A percentile compares a stretch with the other conserved stretches of the same genome.
phyloP scores from a whole-genome alignment of 2,888 invertebrate species.

The Philereme vetulata region DNA sequence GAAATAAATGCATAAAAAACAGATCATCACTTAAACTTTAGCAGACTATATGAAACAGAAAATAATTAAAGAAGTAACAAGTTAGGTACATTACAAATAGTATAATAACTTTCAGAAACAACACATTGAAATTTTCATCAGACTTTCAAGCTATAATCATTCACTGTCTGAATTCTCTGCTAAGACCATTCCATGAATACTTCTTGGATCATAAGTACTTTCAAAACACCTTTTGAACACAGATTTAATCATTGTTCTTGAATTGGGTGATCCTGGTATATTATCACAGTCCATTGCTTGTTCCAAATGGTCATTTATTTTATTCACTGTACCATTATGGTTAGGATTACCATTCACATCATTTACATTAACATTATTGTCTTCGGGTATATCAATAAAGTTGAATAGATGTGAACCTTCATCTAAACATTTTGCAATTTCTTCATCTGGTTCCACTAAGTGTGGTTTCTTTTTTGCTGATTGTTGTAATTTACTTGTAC shows the following conservation, averaged over 20 bases:
- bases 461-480: slow-evolving; percentile 69
- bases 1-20: no score
- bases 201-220: slow-evolving; percentile 86
- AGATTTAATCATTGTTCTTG: slow-evolving; percentile 83
- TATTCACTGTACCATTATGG: slow-evolving; percentile 38
- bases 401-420: slow-evolving; percentile 79
- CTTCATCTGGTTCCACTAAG: slow-evolving; percentile 51
- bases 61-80: no score
- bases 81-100: not conserved
- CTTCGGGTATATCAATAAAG: slow-evolving; percentile 72
- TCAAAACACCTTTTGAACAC: slow-evolving; percentile 90
- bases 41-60: no score
- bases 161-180: slow-evolving; percentile 90
- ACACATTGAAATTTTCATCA: slow-evolving; percentile 1
- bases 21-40: no score
- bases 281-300: slow-evolving; percentile 69
- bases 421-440: slow-evolving; percentile 70
- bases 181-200: slow-evolving; percentile 83
- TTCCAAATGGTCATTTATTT: slow-evolving; percentile 37
- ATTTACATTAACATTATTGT: slow-evolving; percentile 35
- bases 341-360: slow-evolving; percentile 15
- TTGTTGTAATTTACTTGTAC: slow-evolving; percentile 35
- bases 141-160: slow-evolving; percentile 36
- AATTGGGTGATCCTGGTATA: slow-evolving; percentile 85
- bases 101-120: not conserved